Base-by-base conservation (phyloP, 2,888 invertebrate genomes). In the Colletes collaris region DNA sequence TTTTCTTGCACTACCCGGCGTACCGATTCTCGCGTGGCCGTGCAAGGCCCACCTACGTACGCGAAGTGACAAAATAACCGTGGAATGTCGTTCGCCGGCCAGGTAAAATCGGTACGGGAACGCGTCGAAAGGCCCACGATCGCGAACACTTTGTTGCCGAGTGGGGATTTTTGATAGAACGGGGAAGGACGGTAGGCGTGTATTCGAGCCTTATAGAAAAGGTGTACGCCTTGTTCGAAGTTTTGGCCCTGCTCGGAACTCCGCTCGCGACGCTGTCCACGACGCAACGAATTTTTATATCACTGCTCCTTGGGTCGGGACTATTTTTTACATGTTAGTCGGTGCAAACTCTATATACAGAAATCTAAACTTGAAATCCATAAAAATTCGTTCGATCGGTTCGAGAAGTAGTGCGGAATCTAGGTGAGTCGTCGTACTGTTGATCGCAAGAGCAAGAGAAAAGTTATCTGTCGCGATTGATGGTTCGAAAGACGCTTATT, bases 81-180 rank as follows among this genome's bases (percentile, higher is more conserved):
- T 37, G 81, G 84, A 86, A 86, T 80, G 82, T 63, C 35, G 76
- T 59, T 71, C 73, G 74, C 53, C 37, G 60, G 66, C 27, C 68
- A 68, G 56, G 81, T 71, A 70, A 79, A 27, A 27, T 27, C 27
- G 27, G 27, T 2, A 2, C 81, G 76, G 66, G 74, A 50, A 81
- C 70, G 80, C 73, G 70, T 73, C 71, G 70, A 60, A 64, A 44
- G 68, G 49, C 63, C 53, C 75, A 66, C 65, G 82, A 82, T 82
- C 76, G 44, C 64, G 49, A 53, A 67, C 58, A 81, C 58, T 81
- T 81, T 81, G 68, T 69, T 46, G 66, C 50, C 63, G 59, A 75
- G 82, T 82, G 84, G 81, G 78, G 81, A 68, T 52, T 63, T 63
- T 46, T 79, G 76, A 84, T 64, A 72, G 52, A 5, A 35, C 13